Percentiles rank a stretch among this genome's conserved stretches.
These are phyloP conservation scores for Peromyscus attwateri DNA, from an alignment of 2,797 vertebrate species.

Conservation along the genomic window DNA sequence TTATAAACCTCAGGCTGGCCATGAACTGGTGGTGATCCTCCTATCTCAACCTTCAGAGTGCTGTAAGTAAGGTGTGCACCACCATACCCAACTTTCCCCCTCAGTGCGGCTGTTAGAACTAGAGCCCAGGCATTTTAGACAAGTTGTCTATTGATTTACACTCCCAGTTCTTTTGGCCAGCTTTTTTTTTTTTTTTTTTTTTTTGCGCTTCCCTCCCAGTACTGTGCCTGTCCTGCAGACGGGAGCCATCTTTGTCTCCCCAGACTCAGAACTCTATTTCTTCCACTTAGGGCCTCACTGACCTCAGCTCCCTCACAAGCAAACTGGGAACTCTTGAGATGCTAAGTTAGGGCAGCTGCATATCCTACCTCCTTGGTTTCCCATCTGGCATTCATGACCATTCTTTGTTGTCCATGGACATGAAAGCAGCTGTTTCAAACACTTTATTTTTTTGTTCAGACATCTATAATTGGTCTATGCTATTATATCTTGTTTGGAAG, in stretches of 20 bases:
- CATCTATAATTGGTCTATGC: not conserved
- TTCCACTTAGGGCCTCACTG: not conserved
- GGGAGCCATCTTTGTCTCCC: not conserved
- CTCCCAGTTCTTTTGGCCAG: not conserved
- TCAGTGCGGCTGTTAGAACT: not conserved
- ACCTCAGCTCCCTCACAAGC: not conserved
- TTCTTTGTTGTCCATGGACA: not conserved
- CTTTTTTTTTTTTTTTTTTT: too few relatives aligned
- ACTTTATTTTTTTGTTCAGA: not conserved
- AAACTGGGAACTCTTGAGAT: not conserved
- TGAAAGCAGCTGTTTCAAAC: not conserved
- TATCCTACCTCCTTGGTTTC: not conserved
- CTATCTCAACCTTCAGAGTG: not conserved
- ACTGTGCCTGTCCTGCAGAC: not conserved
- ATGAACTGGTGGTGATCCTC: not conserved
- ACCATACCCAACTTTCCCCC: not conserved
- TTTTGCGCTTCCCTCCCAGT: not conserved
- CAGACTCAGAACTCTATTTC: not conserved
- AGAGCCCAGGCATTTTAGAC: not conserved
- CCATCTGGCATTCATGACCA: not conserved
- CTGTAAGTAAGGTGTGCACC: not conserved
- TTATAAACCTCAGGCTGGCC: not conserved
- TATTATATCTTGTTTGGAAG: slow-evolving; percentile 28
- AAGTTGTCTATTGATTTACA: not conserved
- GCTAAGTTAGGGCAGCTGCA: not conserved